phyloP scores from a whole-genome alignment of 2,113 vertebrate species.

The Onychorhynchus coronatus region DNA sequence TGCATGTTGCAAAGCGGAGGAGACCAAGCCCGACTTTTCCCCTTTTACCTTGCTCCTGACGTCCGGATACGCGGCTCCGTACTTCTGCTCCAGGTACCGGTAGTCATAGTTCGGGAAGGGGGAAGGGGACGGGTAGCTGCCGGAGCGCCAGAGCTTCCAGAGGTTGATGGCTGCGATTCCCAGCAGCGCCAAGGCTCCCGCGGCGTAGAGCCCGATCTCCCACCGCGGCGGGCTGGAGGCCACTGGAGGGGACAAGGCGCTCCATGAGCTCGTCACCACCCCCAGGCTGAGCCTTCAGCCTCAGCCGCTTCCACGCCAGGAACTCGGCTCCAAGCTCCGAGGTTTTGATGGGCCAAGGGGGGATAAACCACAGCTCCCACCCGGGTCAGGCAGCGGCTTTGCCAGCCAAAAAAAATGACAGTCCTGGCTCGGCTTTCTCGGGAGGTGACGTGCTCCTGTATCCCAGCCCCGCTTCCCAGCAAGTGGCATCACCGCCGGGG shows the following conservation, averaged over 20 bases:
- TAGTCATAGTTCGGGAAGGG: slow-evolving; percentile 98
- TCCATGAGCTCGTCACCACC: fast-evolving
- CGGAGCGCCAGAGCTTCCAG: slow-evolving; percentile 95
- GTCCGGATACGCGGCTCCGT: slow-evolving; percentile 81
- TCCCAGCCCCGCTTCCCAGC: fast-evolving
- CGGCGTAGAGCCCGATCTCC: slow-evolving; percentile 90
- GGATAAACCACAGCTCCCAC: fast-evolving
- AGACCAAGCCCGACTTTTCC: fast-evolving
- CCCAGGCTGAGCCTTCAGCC: neutral
- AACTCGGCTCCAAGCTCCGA: fast-evolving
- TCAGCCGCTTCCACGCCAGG: fast-evolving
- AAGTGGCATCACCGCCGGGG: fast-evolving
- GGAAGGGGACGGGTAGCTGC: slow-evolving; percentile 89
- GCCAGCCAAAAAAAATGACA: fast-evolving
- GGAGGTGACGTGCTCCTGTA: fast-evolving
- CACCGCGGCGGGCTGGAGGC: slow-evolving; percentile 85
- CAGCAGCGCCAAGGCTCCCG: slow-evolving; percentile 87
- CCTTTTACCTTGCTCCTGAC: slow-evolving; percentile 81
- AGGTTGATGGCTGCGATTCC: slow-evolving; percentile 86
- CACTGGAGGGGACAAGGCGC: slow-evolving; percentile 68
- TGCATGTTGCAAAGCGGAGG: fast-evolving
- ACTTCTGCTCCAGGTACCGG: slow-evolving; percentile 93
- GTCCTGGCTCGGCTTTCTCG: fast-evolving
- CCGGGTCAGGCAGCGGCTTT: neutral
- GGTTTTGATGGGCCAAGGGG: fast-evolving